Evolutionary conservation across 2,113 vertebrate species (phyloP), one percentile per base, ranked within the genome.

Genomic region (Rhabdornis inornatus): DNA sequence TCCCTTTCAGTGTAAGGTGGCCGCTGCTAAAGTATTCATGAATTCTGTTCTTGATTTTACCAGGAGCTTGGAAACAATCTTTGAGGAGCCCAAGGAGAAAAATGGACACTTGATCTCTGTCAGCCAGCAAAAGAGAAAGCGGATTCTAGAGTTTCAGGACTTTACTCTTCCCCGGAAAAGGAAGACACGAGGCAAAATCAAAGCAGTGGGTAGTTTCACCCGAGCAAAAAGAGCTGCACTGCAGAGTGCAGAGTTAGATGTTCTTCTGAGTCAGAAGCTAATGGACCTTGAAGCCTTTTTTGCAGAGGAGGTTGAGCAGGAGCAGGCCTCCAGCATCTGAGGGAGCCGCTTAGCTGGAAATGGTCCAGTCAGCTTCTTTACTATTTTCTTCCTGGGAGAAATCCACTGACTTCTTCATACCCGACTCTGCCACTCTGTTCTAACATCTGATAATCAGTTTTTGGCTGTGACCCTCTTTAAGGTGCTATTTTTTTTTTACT

Each of bases 61-160:
- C 95, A 99, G 99, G 97, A 99, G 98, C 93, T 97, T 99, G 95
- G 99, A 99, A 98, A 99, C 99, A 1, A 99, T 99, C 95, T 99
- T 99, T 71, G 99, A 99, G 94, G 99, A 99, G 94, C 99, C 99
- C 9, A 98, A 98, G 90, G 99, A 99, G 92, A 99, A 99, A 76
- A 99, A 99, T 11, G 99, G 99, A 13, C 95, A 94, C 2, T 96
- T 99, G 47, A 96, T 99, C 31, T 98, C 99, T 47, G 97, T 99
- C 96, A 99, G 99, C 72, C 99, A 99, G 70, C 99, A 99, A 95
- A 99, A 99, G 95, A 98, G 99, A 59, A 99, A 99, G 90, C 96
- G 99, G 35, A 97, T 99, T 76, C 98, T 99, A 3, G 99, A 99
- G 75, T 99, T 99, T 57, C 99, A 99, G 66, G 99, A 99, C 94